phyloP scores from a whole-genome alignment of 23 tunicate genomes.

The Oikopleura vanhoeffeni region DNA sequence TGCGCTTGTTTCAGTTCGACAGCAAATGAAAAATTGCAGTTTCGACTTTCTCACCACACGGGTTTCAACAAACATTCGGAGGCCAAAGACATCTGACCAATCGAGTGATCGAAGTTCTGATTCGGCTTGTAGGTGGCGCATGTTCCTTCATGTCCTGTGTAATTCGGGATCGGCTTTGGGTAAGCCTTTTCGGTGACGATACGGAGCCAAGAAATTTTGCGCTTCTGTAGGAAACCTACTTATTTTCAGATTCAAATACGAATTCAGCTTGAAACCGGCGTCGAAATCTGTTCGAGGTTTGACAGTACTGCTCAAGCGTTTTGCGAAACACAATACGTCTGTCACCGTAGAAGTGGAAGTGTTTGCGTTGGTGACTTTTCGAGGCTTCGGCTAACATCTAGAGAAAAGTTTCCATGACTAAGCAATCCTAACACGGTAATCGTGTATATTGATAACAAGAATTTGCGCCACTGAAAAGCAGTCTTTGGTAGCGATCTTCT shows the following conservation, averaged over 20 bases:
- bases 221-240: neutral
- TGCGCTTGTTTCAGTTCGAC: too few species aligned
- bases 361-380: neutral
- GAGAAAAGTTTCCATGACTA: neutral
- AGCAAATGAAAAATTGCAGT: neutral
- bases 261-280: neutral
- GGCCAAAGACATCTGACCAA: neutral
- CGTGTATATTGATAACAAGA: neutral
- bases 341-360: neutral
- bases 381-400: neutral
- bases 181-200: neutral
- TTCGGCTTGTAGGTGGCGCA: neutral
- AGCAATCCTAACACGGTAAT: neutral
- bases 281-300: neutral
- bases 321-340: neutral
- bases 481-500: neutral
- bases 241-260: neutral
- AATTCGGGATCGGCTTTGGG: neutral
- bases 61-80: neutral
- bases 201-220: neutral
- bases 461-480: neutral
- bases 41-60: neutral
- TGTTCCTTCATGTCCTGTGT: neutral
- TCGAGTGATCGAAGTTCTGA: neutral
- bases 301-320: neutral